A percentile compares a stretch with the other conserved stretches of the same genome.
Evolutionary conservation across 2,113 vertebrate species (phyloP).

Genomic region (Python bivittatus): DNA sequence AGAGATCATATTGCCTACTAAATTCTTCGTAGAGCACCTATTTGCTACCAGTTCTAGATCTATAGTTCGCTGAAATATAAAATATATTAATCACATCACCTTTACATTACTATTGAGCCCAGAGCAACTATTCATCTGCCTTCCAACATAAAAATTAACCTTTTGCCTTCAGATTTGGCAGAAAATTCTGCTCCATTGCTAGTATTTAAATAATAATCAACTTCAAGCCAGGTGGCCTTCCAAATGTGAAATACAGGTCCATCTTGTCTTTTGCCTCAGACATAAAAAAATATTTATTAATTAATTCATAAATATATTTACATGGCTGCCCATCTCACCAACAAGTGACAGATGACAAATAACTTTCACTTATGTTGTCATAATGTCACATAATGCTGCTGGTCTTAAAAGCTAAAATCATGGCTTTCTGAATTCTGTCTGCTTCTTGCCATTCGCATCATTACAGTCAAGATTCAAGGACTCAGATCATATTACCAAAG

Average conservation of each 20-base stretch:
- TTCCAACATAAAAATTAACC: background rate
- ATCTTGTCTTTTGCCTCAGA: background rate
- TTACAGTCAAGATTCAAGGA: background rate
- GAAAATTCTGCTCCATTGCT: background rate
- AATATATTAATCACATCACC: background rate
- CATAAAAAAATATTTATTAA: too few relatives aligned
- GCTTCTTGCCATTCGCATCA: background rate
- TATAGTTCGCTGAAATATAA: background rate
- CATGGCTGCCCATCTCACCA: too few relatives aligned
- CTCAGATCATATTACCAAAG: background rate
- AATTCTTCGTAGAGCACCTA: background rate
- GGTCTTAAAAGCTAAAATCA: background rate
- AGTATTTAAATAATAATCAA: background rate
- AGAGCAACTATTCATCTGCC: background rate
- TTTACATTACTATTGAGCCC: background rate
- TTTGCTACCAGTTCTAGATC: background rate
- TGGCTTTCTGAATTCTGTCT: background rate
- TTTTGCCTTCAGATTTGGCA: background rate
- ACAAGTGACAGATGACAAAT: too few relatives aligned
- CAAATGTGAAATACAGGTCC: background rate
- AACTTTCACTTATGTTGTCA: background rate
- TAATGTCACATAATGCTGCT: background rate
- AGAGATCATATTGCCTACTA: background rate
- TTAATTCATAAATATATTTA: too few relatives aligned
- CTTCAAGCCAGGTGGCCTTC: background rate